Evolutionary conservation across 1,140 invertebrate species (phyloP), one percentile per base, ranked within the genome.

Genomic region (Zophobas morio): DNA sequence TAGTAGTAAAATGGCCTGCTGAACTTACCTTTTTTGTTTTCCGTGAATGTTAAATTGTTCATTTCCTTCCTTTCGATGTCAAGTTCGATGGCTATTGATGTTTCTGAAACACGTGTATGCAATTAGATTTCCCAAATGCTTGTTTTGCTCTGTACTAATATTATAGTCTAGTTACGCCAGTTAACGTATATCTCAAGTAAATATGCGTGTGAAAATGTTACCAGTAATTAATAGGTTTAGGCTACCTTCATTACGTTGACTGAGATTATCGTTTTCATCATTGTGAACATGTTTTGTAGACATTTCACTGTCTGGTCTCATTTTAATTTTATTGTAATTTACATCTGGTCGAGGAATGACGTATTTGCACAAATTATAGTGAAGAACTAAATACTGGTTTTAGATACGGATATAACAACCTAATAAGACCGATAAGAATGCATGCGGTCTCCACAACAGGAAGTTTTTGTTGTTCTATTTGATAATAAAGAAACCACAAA

Each of bases 21-120:
- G 20, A 20, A 20, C 20, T 53, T 54, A 54, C 63, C 63, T 70
- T 70, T 37, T 33, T 70, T 42, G 42, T 70, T 37, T 5, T 70
- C 46, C 46, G 63, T 33, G 33, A 46, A 1, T 46, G 20, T n/a
- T 20, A 46, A 37, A 20, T 34, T 42, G 8, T 46, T 20, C 34
- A 46, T 20, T 34, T 1, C 5, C 1, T 1, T 34, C 33, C 47
- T 70, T 70, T 70, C 63, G n/a, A 70, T 46, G 33, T 70, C 46
- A 4, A 33, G n/a, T 46, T 46, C 63, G 33, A 70, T 37, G 6
- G 8, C 63, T n/a, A 20, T 20, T 53, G 51, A 2, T 53, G n/a
- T 8, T 8, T 53, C 51, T 53, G 4, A 6, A 53, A 53, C 42
- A 20, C 20, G 20, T 20, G 20, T 20, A 20, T 20, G 20, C 20